Percentiles rank a stretch among this genome's conserved stretches.
phyloP scores from a whole-genome alignment of 1,140 invertebrate species.

The Drosophila pectinifera region DNA sequence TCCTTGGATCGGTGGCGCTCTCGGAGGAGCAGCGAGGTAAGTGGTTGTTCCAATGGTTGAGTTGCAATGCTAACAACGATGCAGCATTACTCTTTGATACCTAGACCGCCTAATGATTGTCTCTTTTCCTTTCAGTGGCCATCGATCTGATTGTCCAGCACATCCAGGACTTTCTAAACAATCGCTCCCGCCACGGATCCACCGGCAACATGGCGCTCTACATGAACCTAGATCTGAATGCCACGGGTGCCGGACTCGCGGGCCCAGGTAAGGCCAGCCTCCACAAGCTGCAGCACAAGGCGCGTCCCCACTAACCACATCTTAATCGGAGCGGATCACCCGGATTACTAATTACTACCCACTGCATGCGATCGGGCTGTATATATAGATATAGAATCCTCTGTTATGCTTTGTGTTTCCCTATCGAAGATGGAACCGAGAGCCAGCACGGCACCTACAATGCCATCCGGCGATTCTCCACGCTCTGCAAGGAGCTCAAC shows the following conservation, averaged over 20 bases:
- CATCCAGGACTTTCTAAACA: constrained; percentile 92
- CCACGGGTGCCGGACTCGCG: constrained; percentile 22
- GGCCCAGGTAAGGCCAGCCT: constrained; percentile 64
- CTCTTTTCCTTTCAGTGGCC: constrained; percentile 89
- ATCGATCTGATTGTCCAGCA: constrained; percentile 98
- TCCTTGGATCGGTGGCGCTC: constrained; percentile 22
- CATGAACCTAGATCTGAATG: constrained; percentile 69
- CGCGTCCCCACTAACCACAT: constrained; percentile 70
- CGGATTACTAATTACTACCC: constrained; percentile 31
- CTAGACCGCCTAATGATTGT: background rate
- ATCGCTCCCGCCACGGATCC: constrained; percentile 84
- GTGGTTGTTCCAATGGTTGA: constrained; percentile 21
- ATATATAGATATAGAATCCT: constrained; percentile 40
- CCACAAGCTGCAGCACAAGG: constrained; percentile 38
- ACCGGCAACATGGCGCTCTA: constrained; percentile 71
- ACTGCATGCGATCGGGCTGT: constrained; percentile 47
- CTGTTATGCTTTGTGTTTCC: constrained; percentile 58
- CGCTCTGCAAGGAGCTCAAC: constrained; percentile 81
- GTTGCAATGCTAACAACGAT: constrained; percentile 33
- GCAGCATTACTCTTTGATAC: constrained; percentile 19
- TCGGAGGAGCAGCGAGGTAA: constrained; percentile 30
- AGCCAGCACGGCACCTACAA: constrained; percentile 56
- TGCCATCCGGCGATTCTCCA: constrained; percentile 80
- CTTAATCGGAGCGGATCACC: constrained; percentile 42
- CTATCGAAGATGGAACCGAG: constrained; percentile 56